A percentile compares a stretch with the other conserved stretches of the same genome.
Evolutionary conservation across 2,797 vertebrate genomes (phyloP).

Genomic region (Falco novaeseelandiae): DNA sequence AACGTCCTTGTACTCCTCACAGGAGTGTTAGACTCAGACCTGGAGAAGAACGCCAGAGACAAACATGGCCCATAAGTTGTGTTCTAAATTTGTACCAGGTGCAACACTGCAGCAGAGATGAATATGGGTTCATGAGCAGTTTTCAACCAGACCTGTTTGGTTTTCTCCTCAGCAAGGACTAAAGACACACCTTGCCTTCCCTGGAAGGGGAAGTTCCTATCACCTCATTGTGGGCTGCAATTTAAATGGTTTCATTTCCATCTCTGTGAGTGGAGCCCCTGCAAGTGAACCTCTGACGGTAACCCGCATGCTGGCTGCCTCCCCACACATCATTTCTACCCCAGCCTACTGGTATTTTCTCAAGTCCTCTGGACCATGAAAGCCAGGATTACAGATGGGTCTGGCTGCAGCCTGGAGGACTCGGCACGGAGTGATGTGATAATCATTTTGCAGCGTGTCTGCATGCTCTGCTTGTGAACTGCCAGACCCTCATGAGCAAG

Average conservation of each 20-base stretch:
- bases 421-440: fast-evolving
- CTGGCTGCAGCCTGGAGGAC: background rate
- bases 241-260: background rate
- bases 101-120: background rate
- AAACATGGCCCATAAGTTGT: background rate
- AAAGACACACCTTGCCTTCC: background rate
- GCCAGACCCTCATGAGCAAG: background rate
- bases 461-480: background rate
- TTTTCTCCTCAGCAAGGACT: background rate
- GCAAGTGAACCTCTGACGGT: background rate
- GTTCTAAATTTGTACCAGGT: background rate
- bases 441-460: background rate
- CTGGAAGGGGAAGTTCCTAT: background rate
- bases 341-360: background rate
- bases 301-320: background rate
- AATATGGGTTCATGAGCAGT: fast-evolving
- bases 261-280: background rate
- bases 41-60: background rate
- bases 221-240: background rate
- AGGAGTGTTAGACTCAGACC: background rate
- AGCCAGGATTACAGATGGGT: background rate
- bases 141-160: background rate
- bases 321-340: fast-evolving
- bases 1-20: background rate
- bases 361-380: background rate